Conservation (phyloP, 2,113 vertebrate genomes). For the Hyperopisus bebe region DNA sequence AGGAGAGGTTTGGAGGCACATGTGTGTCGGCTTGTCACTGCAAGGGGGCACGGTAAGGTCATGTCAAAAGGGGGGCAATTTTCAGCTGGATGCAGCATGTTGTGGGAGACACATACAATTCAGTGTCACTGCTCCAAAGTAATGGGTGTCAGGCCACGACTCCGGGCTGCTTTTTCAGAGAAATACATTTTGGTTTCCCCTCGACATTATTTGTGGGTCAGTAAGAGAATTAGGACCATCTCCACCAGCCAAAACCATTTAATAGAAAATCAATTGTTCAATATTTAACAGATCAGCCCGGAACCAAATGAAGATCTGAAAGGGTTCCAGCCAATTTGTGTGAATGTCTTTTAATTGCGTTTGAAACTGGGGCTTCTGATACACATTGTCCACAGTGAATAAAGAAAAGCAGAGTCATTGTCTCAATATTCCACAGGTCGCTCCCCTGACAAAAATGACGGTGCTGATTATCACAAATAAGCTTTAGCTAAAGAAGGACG, state of each 20-base stretch:
- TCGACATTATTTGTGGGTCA: neutral
- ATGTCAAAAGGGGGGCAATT: neutral
- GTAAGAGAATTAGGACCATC: neutral
- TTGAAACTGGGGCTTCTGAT: neutral
- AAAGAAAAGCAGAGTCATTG: neutral
- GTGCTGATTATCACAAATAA: neutral
- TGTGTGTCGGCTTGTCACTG: neutral
- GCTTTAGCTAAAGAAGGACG: neutral
- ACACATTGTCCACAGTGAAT: neutral
- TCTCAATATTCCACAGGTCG: neutral
- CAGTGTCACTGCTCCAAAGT: neutral
- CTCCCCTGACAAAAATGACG: neutral
- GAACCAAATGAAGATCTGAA: neutral
- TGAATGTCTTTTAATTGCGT: neutral
- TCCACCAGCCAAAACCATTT: neutral
- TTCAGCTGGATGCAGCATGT: neutral
- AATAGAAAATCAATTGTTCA: neutral
- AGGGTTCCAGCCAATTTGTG: neutral
- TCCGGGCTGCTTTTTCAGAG: neutral
- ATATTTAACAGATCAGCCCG: constrained; percentile 10
- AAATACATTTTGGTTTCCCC: neutral
- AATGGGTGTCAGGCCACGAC: neutral
- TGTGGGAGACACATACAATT: neutral
- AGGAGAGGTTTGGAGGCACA: neutral
- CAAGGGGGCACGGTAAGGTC: neutral